These are phyloP conservation scores for Coptodon bakossiorum DNA, from an alignment of 2,113 vertebrate genomes.

Conservation along the genomic window DNA sequence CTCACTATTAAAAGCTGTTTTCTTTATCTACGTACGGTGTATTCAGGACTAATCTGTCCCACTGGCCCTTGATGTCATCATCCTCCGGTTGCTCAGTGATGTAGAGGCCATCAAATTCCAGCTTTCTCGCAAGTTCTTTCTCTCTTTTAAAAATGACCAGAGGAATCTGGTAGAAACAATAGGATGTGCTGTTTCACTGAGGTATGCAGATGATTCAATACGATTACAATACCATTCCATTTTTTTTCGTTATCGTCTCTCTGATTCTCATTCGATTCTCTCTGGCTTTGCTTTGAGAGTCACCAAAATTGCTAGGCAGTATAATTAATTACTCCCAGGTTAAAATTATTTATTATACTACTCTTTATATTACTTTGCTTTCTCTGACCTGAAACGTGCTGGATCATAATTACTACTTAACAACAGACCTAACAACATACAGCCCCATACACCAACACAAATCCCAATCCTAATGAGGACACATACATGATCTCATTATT, in stretches of 20 bases:
- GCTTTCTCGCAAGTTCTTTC: conserved; percentile 89
- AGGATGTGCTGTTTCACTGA: not conserved
- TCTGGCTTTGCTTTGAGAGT: not conserved
- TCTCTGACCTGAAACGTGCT: not conserved
- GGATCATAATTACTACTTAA: not conserved
- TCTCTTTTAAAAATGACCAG: conserved; percentile 91
- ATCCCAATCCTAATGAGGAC: not conserved
- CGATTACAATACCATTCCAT: not conserved
- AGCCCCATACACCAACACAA: not conserved
- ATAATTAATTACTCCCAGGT: not conserved
- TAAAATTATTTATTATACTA: not conserved
- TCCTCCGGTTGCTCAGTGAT: conserved; percentile 91
- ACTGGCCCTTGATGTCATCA: conserved; percentile 90
- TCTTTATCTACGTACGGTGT: conserved; percentile 74
- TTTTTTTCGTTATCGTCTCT: not conserved
- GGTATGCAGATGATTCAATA: not conserved
- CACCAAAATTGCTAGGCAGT: not conserved
- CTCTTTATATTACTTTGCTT: not conserved
- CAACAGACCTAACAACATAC: not conserved
- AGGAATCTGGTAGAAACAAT: conserved; percentile 73
- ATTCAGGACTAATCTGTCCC: conserved; percentile 88
- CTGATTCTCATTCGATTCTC: not conserved
- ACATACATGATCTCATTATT: not conserved
- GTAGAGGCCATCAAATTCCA: conserved; percentile 88
- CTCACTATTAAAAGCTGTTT: not conserved